Base-by-base conservation (phyloP, 1,140 invertebrate species). In the Myzus persicae region DNA sequence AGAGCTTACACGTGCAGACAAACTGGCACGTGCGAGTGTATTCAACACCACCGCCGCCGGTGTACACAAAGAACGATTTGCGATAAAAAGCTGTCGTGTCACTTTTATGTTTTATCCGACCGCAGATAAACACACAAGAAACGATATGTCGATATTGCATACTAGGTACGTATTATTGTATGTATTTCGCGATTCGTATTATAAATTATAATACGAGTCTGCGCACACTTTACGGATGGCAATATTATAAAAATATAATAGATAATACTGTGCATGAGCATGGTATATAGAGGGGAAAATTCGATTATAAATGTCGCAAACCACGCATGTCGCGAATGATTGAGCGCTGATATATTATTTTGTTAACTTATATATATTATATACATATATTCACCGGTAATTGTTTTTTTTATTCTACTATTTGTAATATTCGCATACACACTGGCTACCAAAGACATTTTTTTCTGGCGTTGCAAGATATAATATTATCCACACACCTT, bases 1-100 rank as follows among this genome's bases (percentile, higher is more conserved):
- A 54, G 81, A 93, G 91, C 91, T 85, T 85, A 93, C 91, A 85
- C 91, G 91, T 85, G 91, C 91, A 54, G 91, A 93, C 91, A 38
- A 93, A 93, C 91, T 18, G 91, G 38, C 91, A 93, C 91, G 91
- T 93, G 91, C 91, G 91, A 24, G 44, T 40, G 76, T 85, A 31
- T 85, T 54, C 76, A 93, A 51, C 90, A 48, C 76, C 76, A 46
- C 59, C 42, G 51, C 51, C 54, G 89, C 51, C 88, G 48, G 48
- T 11, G 48, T 59, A 42, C 31, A 90, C 88, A 81, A 76, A 91
- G 90, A 36, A 51, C 90, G 90, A 42, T 91, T 91, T 76, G 67
- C 67, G 90, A 92, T 82, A 92, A 93, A 93, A 67, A 84, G 81
- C 46, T 40, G 91, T 82, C 91, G 76, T 85, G 76, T 82, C 91